Evolutionary conservation across 1,140 invertebrate species (phyloP), one percentile per base, ranked within the genome.

Genomic region (Drosophila guanche): DNA sequence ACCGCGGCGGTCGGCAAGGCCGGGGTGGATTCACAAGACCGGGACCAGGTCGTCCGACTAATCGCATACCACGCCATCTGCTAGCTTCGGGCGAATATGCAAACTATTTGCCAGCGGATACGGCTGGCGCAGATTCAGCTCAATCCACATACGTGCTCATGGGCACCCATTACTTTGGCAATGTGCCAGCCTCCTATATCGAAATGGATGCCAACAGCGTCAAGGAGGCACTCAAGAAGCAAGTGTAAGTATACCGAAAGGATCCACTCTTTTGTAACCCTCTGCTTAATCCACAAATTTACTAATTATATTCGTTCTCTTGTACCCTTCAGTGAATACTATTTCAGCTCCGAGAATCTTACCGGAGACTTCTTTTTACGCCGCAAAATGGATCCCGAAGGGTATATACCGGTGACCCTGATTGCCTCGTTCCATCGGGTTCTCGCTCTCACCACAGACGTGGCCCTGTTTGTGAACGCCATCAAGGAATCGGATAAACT

Each of bases 261-360:
- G 25, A 27, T 16, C 33, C n/a, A n/a, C 20, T 7, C 47, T 16
- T 37, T 4, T 41, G 6, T 4, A 29, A 43, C 23, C 12, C 14
- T 3, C 22, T 6, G 8, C n/a, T 48, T 48, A 48, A 27, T 5
- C 33, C 1, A 37, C 1, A 12, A 12, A 4, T 4, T 12, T 37
- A 4, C 37, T n/a, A n/a, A 68, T 52, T 69, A 37, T 52, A 20
- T 55, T 7, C 2, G 1, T 22, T 37, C n/a, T 48, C 43, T 37
- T 27, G 47, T 50, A 53, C 37, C 37, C 27, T 37, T 10, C 92
- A 99, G 98, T 91, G 98, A 99, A 93, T 99, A 99, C 93, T 99
- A 99, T 94, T 99, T 99, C 93, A 99, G 97, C 90, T 95, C 96
- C 80, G 98, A 99, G 81, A 99, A 99, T 93, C 93, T 99, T 52